Conservation (phyloP, 1,140 invertebrate genomes). For the Bombus confusus region DNA sequence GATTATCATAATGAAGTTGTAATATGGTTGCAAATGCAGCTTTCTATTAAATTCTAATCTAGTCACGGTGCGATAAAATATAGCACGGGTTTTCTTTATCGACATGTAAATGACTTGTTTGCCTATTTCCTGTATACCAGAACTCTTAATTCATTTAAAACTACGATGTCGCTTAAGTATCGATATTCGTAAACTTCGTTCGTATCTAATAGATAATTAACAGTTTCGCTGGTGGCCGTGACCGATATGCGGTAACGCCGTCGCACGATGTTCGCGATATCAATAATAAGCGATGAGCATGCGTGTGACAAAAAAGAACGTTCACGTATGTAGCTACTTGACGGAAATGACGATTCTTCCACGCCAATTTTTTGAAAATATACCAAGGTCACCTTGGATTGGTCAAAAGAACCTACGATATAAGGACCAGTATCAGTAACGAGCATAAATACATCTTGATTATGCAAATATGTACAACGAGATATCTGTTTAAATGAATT, state of each 20-base stretch:
- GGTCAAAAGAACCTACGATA: conserved; percentile 14
- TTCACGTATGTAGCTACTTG: conserved; percentile 14
- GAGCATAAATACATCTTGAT: neutral
- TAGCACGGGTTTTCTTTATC: neutral
- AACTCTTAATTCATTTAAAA: neutral
- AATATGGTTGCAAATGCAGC: too few species aligned
- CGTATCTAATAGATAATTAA: conserved; percentile 55
- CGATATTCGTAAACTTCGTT: conserved; percentile 33
- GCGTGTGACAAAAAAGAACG: conserved; percentile 51
- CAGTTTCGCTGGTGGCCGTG: conserved; percentile 45
- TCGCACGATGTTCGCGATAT: conserved; percentile 49
- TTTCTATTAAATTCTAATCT: neutral
- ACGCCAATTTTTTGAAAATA: conserved; percentile 37
- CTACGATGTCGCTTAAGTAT: neutral
- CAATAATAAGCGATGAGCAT: conserved; percentile 53
- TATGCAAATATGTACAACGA: neutral
- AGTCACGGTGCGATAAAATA: neutral
- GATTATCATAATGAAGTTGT: neutral
- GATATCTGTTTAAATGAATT: neutral
- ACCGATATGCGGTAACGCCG: conserved; percentile 53
- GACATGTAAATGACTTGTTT: neutral
- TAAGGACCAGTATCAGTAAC: neutral
- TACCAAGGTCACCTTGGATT: conserved; percentile 41
- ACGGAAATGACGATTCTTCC: conserved; percentile 34
- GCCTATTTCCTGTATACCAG: neutral